Percentiles rank a stretch among this genome's conserved stretches.
Evolutionary conservation across 1,140 invertebrate genomes (phyloP).

Genomic region (Armadillidium nasatum): DNA sequence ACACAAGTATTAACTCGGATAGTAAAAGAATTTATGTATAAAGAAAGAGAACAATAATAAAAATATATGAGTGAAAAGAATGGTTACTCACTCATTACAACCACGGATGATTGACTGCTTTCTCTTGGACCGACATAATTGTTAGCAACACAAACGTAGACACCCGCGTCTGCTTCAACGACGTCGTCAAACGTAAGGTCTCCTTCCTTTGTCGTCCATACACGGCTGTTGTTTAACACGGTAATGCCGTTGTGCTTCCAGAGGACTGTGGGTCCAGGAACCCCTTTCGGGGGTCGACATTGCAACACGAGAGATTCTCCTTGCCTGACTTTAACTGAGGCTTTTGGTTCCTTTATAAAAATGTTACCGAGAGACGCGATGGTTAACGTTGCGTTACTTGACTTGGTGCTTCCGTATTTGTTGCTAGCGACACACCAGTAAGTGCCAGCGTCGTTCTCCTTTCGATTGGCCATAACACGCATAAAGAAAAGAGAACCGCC

Average conservation of each 20-base stretch:
- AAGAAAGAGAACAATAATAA: too few species aligned
- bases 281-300: constrained; percentile 38
- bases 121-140: constrained; percentile 50
- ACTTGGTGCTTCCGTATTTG: constrained; percentile 25
- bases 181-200: constrained; percentile 59
- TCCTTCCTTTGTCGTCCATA: constrained; percentile 18
- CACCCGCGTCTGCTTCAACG: constrained; percentile 54
- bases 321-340: constrained; percentile 28
- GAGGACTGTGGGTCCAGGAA: constrained; percentile 28
- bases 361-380: constrained; percentile 27
- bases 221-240: constrained; percentile 27
- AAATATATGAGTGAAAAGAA: background rate
- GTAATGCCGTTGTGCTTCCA: constrained; percentile 30
- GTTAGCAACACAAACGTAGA: constrained; percentile 50
- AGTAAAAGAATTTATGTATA: too few species aligned
- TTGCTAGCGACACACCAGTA: constrained; percentile 37
- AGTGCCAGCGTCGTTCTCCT: constrained; percentile 29
- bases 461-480: constrained; percentile 24
- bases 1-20: too few species aligned
- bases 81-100: constrained; percentile 48
- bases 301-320: constrained; percentile 26
- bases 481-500: constrained; percentile 33
- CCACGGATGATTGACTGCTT: constrained; percentile 47
- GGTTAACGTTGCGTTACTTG: constrained; percentile 33
- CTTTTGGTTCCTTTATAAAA: constrained; percentile 24